Conservation (phyloP, 2,888 invertebrate genomes). For the Pyralis farinalis region DNA sequence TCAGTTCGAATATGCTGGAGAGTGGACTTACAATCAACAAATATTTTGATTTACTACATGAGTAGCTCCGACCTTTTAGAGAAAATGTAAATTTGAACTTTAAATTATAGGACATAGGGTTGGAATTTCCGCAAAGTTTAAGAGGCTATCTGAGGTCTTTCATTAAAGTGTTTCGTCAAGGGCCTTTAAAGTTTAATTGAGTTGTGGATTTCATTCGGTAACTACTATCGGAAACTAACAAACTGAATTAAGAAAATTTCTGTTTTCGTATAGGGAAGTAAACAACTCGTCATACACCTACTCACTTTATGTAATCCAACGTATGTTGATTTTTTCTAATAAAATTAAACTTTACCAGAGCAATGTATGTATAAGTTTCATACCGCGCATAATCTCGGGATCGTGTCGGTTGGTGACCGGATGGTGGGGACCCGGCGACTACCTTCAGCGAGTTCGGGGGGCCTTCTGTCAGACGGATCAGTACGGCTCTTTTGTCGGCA, state of each 20-base stretch:
- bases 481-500: too few relatives aligned
- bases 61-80: not conserved
- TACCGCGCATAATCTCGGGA: too few relatives aligned
- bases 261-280: conserved; percentile 15
- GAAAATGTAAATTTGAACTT: not conserved
- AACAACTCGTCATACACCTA: not conserved
- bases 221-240: conserved; percentile 51
- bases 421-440: too few relatives aligned
- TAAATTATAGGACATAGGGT: not conserved
- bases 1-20: conserved; percentile 4
- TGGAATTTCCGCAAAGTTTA: not conserved
- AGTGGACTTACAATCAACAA: conserved; percentile 7
- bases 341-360: too few relatives aligned
- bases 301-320: too few relatives aligned
- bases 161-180: conserved; percentile 49
- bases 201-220: conserved; percentile 60
- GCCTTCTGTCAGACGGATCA: too few relatives aligned
- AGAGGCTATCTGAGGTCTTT: conserved; percentile 10
- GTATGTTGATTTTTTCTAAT: too few relatives aligned
- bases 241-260: conserved; percentile 45
- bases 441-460: too few relatives aligned
- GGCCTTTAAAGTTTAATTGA: conserved; percentile 68
- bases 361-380: too few relatives aligned
- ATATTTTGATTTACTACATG: conserved; percentile 8
- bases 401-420: too few relatives aligned